These are phyloP conservation scores for Cricetomys ansorgei DNA, from an alignment of 2,113 vertebrate species.

Conservation along the genomic window DNA sequence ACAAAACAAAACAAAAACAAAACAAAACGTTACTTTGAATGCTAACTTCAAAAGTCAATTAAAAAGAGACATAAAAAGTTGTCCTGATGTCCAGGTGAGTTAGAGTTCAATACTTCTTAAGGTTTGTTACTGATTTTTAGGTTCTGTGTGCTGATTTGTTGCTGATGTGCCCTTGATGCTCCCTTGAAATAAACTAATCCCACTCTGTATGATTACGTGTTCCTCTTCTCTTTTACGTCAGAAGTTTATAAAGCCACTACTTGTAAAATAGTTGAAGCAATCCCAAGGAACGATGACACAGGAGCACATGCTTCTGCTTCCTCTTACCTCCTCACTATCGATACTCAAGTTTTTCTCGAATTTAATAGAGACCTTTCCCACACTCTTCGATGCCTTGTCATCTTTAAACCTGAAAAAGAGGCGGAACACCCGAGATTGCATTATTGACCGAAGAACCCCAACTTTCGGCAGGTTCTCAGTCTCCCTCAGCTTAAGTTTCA, in stretches of 20 bases:
- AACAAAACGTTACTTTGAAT: neutral
- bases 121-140: neutral
- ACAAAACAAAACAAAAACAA: neutral
- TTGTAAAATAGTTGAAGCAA: constrained; percentile 29
- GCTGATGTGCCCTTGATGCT: neutral
- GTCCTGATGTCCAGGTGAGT: neutral
- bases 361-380: neutral
- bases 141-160: neutral
- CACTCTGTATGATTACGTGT: neutral
- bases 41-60: neutral
- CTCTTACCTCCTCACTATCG: constrained; percentile 65
- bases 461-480: neutral
- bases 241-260: neutral
- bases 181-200: neutral
- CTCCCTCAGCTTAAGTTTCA: neutral
- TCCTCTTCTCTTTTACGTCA: constrained; percentile 3
- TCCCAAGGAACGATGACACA: neutral
- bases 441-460: neutral
- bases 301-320: neutral
- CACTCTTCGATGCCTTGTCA: neutral
- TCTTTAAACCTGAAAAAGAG: constrained; percentile 52
- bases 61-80: neutral
- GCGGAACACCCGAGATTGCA: neutral
- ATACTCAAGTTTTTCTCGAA: neutral
- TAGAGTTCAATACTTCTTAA: neutral